Conservation (phyloP, 2,888 invertebrate species). For the Ichneumoninae sp. region DNA sequence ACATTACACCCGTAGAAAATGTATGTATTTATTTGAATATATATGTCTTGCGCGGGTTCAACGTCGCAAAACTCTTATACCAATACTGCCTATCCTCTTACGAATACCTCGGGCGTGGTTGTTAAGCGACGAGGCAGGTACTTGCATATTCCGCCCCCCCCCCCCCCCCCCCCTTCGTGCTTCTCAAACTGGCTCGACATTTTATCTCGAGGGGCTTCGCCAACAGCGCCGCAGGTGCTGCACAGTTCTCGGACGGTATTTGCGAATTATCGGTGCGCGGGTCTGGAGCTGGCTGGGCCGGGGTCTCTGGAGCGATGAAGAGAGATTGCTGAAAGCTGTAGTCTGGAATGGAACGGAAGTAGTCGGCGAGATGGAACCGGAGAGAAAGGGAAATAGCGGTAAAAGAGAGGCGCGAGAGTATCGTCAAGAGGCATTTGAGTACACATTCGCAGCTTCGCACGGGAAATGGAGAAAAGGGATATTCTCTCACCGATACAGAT, state of each 20-base stretch:
- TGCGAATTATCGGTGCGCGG: conserved; percentile 56
- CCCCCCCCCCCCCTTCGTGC: conserved; percentile 17
- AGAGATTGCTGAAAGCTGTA: conserved; percentile 26
- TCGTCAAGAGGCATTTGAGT: conserved; percentile 24
- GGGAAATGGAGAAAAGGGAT: conserved; percentile 15
- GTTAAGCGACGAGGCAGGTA: conserved; percentile 20
- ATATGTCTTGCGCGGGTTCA: neutral
- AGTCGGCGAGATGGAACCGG: conserved; percentile 15
- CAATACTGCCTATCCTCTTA: neutral
- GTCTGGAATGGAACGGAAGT: conserved; percentile 20
- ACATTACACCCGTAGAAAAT: neutral
- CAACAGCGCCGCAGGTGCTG: conserved; percentile 18
- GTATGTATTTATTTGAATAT: neutral
- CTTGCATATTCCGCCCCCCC: conserved; percentile 44
- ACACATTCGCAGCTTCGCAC: conserved; percentile 12
- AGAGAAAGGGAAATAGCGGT: conserved; percentile 13
- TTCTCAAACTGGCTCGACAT: conserved; percentile 47
- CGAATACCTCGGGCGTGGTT: neutral
- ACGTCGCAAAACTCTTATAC: neutral
- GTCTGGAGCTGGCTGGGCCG: conserved; percentile 26
- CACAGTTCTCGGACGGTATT: conserved; percentile 41
- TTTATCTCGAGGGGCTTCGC: conserved; percentile 58
- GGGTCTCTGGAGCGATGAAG: conserved; percentile 15
- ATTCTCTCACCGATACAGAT: conserved; percentile 16
- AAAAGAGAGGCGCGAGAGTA: conserved; percentile 25